Evolutionary conservation across 1,140 invertebrate species (phyloP), one percentile per base, ranked within the genome.

Genomic region (Cyclargus thomasi): DNA sequence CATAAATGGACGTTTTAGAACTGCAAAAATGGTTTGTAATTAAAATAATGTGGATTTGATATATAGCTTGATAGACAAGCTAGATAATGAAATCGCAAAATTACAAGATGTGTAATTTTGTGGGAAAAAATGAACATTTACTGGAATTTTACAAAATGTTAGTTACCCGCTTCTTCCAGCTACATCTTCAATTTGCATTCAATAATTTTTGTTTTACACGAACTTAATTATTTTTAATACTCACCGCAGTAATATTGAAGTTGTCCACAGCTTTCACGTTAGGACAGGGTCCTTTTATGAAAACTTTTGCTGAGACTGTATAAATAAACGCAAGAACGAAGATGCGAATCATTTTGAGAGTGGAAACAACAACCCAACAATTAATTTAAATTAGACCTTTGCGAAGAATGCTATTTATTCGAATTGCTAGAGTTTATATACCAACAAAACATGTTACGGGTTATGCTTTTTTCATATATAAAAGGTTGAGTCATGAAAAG

Each of bases 271-370:
- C 53, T 20, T 55, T n/a, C 7, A 55, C 53, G 7, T n/a, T 20
- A 55, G 53, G 53, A 18, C 53, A 55, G n/a, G 53, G 53, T 3
- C 53, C 53, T 55, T 55, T 55, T 55, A 55, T 55, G n/a, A 55
- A 55, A 18, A 55, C 18, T 55, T 55, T 55, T 55, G 53, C 53
- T 2, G 53, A 55, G 18, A 55, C 53, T 17, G 53, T 17, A 17
- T 1, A 55, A 18, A 55, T n/a, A n/a, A 55, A 17, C 3, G 53
- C 17, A 20, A 55, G 0, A 1, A 55, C 53, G 7, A 55, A 17
- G 4, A 55, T 4, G 7, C 16, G 53, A 0, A 55, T 18, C 53
- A 55, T 55, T 8, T 14, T 47, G 3, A 16, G 39, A 47, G 8
- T 16, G 39, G 29, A 29, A 5, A 29, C n/a, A n/a, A n/a, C n/a